Base-by-base conservation (phyloP, 1,140 invertebrate genomes). In the Psix sp. region DNA sequence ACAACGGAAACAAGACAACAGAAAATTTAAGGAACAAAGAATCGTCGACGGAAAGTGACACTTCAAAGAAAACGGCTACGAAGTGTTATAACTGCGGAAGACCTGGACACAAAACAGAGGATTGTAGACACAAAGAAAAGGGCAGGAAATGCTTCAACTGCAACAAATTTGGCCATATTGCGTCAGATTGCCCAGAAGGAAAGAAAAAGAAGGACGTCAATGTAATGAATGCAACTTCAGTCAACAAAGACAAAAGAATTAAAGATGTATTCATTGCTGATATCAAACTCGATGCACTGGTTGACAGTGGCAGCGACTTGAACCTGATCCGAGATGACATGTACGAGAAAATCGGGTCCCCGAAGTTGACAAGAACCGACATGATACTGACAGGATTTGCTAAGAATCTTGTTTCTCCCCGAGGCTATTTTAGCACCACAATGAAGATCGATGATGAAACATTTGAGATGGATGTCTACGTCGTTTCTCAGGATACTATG, bases 31-130 rank as follows among this genome's bases (percentile, higher is more conserved):
- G 35, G 38, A 48, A 33, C 10, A 48, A 48, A 48, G 45, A 33
- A 16, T 4, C 43, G 1, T 26, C 24, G 5, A 1, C 1, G 9
- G n/a, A 15, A 21, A 24, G 9, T 4, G n/a, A n/a, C n/a, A 11
- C 14, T 1, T 10, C 42, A n/a, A 13, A 45, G 11, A 15, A 26
- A n/a, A 43, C 21, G 11, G 14, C 17, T 35, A 13, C 7, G 4
- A 17, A 24, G 11, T 65, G 68, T 15, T 65, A 20, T 24, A 73
- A 73, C 11, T 73, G 68, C 16, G 46, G 46, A 2, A 54, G 70
- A 14, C 17, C 63, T 40, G 48, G 82, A 2, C 75, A 85, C 39
- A 48, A 38, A 15, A 84, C 80, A 43, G 31, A 77, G 3, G 80
- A 71, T 0, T 76, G 73, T 24, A 45, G 3, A 11, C 6, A 48